Percentiles rank a stretch among this genome's conserved stretches.
These are phyloP conservation scores for Thalassarche chlororhynchos DNA, from an alignment of 2,113 vertebrate genomes.

Conservation along the genomic window DNA sequence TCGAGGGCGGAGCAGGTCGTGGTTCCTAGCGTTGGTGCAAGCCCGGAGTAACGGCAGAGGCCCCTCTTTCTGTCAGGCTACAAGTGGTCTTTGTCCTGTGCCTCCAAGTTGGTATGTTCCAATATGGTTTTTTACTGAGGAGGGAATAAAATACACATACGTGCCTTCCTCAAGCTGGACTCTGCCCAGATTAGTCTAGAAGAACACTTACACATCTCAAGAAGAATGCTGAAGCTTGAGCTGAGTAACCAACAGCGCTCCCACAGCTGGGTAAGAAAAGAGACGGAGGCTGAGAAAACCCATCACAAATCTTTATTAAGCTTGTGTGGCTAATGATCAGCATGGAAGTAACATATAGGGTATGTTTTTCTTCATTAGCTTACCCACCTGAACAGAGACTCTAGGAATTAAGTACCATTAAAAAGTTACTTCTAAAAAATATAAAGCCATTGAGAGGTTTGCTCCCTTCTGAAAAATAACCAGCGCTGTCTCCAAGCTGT, in stretches of 20 bases:
- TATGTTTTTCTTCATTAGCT: not conserved
- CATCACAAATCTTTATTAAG: slow-evolving; percentile 58
- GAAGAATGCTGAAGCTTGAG: not conserved
- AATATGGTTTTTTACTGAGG: not conserved
- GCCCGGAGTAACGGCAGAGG: no score
- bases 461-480: slow-evolving; percentile 67
- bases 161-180: not conserved
- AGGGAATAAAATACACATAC: not conserved
- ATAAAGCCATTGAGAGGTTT: slow-evolving; percentile 50
- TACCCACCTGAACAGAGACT: not conserved
- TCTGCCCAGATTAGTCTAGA: not conserved
- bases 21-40: accelerated
- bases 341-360: not conserved
- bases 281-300: not conserved
- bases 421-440: slow-evolving; percentile 60
- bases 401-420: not conserved
- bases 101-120: accelerated
- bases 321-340: slow-evolving; percentile 5
- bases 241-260: not conserved
- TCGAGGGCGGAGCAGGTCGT: accelerated
- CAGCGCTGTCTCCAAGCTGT: not conserved
- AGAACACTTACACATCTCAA: not conserved
- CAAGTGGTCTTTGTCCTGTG: not conserved
- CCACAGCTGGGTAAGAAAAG: not conserved
- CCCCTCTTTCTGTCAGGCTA: accelerated